phyloP scores from a whole-genome alignment of 2,888 invertebrate genomes.

The Parochlus steinenii region DNA sequence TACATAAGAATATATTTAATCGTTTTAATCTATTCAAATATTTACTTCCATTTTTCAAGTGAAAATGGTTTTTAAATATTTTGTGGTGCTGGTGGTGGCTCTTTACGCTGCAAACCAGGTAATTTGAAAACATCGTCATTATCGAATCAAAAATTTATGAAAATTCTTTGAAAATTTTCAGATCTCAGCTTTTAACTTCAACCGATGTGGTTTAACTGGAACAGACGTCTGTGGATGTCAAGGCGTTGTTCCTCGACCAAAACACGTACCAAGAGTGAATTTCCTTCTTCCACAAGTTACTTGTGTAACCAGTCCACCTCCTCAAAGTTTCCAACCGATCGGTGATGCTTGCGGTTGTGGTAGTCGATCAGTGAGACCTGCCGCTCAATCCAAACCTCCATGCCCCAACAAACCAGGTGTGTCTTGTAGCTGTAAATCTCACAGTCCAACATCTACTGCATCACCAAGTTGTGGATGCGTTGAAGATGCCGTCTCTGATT shows the following conservation, averaged over 20 bases:
- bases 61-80: too few relatives aligned
- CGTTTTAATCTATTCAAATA: too few relatives aligned
- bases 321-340: constrained; percentile 7
- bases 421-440: too few relatives aligned
- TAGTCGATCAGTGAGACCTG: constrained; percentile 27
- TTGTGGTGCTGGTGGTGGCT: too few relatives aligned
- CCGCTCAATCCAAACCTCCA: constrained; percentile 19
- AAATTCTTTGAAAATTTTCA: not conserved
- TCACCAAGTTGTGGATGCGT: constrained; percentile 4
- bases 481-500: constrained; percentile 4
- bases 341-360: constrained; percentile 28
- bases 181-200: constrained; percentile 3
- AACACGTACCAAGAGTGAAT: constrained; percentile 1
- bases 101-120: too few relatives aligned
- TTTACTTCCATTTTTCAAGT: too few relatives aligned
- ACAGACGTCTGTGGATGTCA: constrained; percentile 6
- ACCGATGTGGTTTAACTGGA: not conserved
- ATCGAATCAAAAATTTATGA: too few relatives aligned
- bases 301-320: not conserved
- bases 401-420: not conserved
- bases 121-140: too few relatives aligned
- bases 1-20: too few relatives aligned
- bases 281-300: constrained; percentile 1
- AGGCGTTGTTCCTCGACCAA: constrained; percentile 2
- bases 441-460: not conserved